Evolutionary conservation across 1,140 invertebrate species (phyloP).

Genomic region (Xylocopa sonorina): DNA sequence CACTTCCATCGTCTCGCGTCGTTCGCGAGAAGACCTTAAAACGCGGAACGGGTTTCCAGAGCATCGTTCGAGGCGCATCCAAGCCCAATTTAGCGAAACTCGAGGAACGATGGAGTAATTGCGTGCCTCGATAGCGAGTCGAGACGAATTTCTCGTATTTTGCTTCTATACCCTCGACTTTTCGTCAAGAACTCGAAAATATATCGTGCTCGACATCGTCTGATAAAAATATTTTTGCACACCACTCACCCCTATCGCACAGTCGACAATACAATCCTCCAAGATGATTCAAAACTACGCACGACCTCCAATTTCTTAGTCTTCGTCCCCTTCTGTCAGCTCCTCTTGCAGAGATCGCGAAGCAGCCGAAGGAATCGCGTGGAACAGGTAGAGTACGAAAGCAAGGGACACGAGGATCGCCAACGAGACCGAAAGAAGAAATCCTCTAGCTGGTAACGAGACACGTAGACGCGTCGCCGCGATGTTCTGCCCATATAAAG

Average conservation of each 20-base stretch:
- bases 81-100: too few species aligned
- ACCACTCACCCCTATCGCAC: too few species aligned
- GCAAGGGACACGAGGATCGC: background rate
- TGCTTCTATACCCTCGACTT: background rate
- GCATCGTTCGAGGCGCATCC: too few species aligned
- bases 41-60: background rate
- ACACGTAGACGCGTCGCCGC: slow-evolving; percentile 13
- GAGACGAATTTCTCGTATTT: too few species aligned
- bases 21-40: background rate
- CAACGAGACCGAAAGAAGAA: background rate
- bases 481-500: slow-evolving; percentile 47
- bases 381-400: background rate
- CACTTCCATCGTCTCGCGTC: background rate
- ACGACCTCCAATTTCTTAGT: background rate
- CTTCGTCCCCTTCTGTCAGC: too few species aligned
- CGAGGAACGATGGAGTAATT: background rate
- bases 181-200: background rate
- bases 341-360: background rate
- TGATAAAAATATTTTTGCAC: too few species aligned
- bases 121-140: background rate
- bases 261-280: too few species aligned
- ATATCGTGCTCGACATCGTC: too few species aligned
- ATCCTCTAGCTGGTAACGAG: slow-evolving; percentile 3
- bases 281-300: background rate
- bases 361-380: background rate